Conservation (phyloP, 2,113 vertebrate genomes). For the Muntiacus reevesi region DNA sequence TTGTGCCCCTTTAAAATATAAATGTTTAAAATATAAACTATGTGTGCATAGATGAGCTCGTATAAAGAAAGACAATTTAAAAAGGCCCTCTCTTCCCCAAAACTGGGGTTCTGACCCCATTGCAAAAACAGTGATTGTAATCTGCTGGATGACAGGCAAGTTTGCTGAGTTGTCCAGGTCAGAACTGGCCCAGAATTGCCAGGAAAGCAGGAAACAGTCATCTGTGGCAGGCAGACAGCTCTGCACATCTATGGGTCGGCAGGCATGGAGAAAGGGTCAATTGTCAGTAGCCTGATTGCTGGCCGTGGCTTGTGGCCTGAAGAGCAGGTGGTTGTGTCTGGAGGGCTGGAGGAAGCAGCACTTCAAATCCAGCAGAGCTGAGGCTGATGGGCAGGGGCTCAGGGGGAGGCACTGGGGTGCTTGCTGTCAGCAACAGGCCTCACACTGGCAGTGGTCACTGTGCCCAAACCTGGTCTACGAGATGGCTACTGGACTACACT, state of each 20-base stretch:
- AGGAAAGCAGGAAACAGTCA: neutral
- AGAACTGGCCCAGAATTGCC: neutral
- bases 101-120: neutral
- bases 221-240: neutral
- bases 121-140: neutral
- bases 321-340: neutral
- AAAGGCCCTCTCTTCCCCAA: neutral
- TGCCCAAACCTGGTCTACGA: neutral
- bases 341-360: too few species aligned
- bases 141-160: neutral
- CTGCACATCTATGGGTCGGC: neutral
- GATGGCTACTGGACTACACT: neutral
- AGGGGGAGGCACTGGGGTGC: neutral
- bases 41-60: neutral
- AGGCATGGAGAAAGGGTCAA: neutral
- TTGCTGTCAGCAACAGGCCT: neutral
- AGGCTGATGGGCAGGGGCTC: neutral
- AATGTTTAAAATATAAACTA: neutral
- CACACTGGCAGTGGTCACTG: neutral
- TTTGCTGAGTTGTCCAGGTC: neutral
- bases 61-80: neutral
- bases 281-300: neutral
- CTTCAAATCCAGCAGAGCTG: neutral
- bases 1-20: neutral
- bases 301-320: neutral